Evolutionary conservation across 2,888 invertebrate species (phyloP).

Genomic region (Pristionchus arcanus): DNA sequence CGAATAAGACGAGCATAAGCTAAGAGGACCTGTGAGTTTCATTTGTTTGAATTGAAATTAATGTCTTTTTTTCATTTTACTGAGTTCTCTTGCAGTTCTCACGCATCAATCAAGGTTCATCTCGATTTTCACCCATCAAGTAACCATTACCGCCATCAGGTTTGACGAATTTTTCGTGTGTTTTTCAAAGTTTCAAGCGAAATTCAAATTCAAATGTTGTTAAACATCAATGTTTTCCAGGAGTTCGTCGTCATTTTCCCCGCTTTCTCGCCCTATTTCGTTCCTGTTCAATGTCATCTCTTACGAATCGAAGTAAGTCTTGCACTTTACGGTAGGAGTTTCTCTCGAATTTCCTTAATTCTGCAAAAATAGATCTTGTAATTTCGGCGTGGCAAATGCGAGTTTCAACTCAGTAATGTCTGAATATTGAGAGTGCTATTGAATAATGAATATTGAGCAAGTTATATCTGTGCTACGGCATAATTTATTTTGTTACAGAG

Average conservation of each 20-base stretch:
- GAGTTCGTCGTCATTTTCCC: constrained; percentile 8
- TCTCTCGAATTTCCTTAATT: too few species aligned
- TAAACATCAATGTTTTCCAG: not conserved
- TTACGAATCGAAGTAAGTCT: constrained; percentile 22
- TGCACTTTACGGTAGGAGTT: not conserved
- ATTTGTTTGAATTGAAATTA: not conserved
- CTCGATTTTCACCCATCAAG: constrained; percentile 13
- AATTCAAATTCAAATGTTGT: not conserved
- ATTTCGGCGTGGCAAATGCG: too few species aligned
- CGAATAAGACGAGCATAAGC: constrained; percentile 24
- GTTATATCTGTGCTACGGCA: too few species aligned
- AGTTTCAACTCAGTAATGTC: too few species aligned
- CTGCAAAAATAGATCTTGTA: too few species aligned
- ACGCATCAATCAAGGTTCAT: constrained; percentile 25
- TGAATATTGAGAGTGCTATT: too few species aligned
- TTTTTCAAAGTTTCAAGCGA: not conserved
- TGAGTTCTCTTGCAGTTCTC: not conserved
- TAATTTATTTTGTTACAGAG: too few species aligned
- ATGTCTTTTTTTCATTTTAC: not conserved
- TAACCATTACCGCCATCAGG: constrained; percentile 48
- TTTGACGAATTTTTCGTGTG: not conserved
- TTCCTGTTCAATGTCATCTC: constrained; percentile 36
- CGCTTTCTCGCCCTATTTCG: not conserved
- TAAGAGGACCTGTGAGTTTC: constrained; percentile 35
- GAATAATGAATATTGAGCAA: too few species aligned